Base-by-base conservation (phyloP, 2,797 vertebrate genomes). In the Propithecus deckenii region DNA sequence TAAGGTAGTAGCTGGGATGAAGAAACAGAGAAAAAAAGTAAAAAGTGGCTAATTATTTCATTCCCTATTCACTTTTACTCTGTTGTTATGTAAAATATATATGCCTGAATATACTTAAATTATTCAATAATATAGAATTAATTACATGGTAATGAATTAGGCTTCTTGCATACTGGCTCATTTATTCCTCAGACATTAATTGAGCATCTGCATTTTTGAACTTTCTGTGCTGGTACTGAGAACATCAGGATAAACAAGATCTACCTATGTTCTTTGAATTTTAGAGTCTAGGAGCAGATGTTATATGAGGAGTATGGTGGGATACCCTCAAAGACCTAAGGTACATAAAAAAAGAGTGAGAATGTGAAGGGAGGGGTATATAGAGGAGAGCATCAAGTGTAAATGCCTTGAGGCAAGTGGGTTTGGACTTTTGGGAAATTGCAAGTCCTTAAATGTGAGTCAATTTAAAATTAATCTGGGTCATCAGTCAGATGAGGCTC, bases 161-260 rank as follows among this genome's bases (percentile, higher is more conserved):
- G 75, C 7, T 6, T 80, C 35, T 87, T 93, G 23, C 14, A 55
- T 35, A 90, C 5, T 63, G 25, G 38, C 13, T 97, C 28, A 61
- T 94, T 81, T 92, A 67, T 94, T 94, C 72, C 46, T 75, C 38
- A 85, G 79, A 83, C 5, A 94, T 76, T 94, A 46, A 72, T 65
- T 57, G n/a, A 76, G 35, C 38, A 55, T 87, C 30, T 88, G 50
- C 28, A 92, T 38, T 89, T 92, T 76, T 43, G 52, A 50, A 85
- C 38, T 1, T 22, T 87, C 25, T 59, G 10, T 48, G 25, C 32
- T 93, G 43, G 18, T 59, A 75, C 11, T 78, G 55, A 20, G 23
- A 79, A 84, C 78, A 38, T 50, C 22, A 92, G 13, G 63, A 76
- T 72, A 55, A 92, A 81, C 7, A 86, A 89, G n/a, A 72, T 7